Conservation (phyloP, 2,797 vertebrate genomes). For the Fratercula arctica region DNA sequence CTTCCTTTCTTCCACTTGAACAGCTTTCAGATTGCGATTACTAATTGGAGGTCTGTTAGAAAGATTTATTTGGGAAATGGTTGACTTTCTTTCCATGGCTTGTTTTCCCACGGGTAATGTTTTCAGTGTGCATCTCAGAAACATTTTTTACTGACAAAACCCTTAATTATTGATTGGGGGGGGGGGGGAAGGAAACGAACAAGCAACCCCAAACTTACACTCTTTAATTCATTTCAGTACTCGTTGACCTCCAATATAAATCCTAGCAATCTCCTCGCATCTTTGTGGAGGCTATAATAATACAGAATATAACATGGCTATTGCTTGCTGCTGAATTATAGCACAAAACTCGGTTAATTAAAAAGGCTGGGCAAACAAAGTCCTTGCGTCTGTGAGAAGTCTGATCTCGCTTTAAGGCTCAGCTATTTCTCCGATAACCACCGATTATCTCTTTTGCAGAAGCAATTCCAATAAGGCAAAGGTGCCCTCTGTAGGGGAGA, state of each 20-base stretch:
- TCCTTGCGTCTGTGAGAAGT: constrained; percentile 4
- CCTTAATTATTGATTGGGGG: constrained; percentile 29
- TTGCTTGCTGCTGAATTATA: constrained; percentile 1
- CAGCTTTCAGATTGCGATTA: constrained; percentile 53
- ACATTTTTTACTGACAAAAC: constrained; percentile 42
- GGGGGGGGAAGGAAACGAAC: background rate
- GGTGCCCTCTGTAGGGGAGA: constrained; percentile 82
- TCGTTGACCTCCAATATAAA: constrained; percentile 52
- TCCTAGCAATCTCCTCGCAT: constrained; percentile 16
- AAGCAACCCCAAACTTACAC: background rate
- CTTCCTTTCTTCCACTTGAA: constrained; percentile 35
- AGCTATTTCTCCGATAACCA: constrained; percentile 48
- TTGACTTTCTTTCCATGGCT: constrained; percentile 23
- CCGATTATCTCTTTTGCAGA: constrained; percentile 29
- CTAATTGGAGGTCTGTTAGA: constrained; percentile 44
- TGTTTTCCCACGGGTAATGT: background rate
- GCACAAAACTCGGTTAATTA: constrained; percentile 36
- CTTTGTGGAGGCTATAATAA: constrained; percentile 15
- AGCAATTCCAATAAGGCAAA: constrained; percentile 78
- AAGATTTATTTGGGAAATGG: constrained; percentile 52
- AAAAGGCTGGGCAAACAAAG: constrained; percentile 32
- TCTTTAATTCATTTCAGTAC: constrained; percentile 51
- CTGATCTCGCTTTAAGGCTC: constrained; percentile 25
- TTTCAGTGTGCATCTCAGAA: constrained; percentile 56
- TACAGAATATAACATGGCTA: background rate